Base-by-base conservation (phyloP, 30 jellyfish, hydroid and myxozoan species). In the Turritopsis rubra region DNA sequence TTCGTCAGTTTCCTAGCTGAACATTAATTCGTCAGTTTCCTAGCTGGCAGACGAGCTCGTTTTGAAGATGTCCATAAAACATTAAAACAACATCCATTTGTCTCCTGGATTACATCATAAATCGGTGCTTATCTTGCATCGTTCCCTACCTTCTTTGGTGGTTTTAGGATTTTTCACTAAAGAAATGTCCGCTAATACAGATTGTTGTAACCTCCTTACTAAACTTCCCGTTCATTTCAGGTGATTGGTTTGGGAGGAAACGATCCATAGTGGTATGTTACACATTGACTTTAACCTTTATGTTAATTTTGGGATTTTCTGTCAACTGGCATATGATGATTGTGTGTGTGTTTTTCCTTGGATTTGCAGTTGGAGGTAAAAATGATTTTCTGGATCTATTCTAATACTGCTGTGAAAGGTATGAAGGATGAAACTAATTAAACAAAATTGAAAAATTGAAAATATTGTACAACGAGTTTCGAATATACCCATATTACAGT, bases 211-310 rank as follows among this genome's bases (percentile, higher is more conserved):
- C 60, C 60, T 41, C 60, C 5, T 41, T 3, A 5, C 60, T 5
- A 5, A 41, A 41, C 60, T 13, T 13, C 13, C 13, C 9, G 60
- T 41, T 41, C 60, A 5, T 41, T 41, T 13, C 60, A 41, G 90
- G 88, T 28, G 90, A 84, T 54, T 75, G 71, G 52, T 8, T 84
- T 73, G 90, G 90, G 24, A 52, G 90, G 54, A 74, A 84, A 1
- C 73, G 73, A 54, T 8, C 89, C 9, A 73, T 75, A 18, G 25
- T 74, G 22, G 19, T 22, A 0, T 89, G 41, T 23, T 74, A 31
- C 52, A 83, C 88, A 0, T 21, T 22, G 21, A 52, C 16, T 29
- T 82, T 84, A n/a, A 25, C 73, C 9, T 75, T 74, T 28, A 53
- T 83, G 27, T 28, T 84, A 17, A 19, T 84, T 8, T 65, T 68